These are phyloP conservation scores for Pinna nobilis DNA, from an alignment of 1,140 invertebrate genomes.

Conservation along the genomic window DNA sequence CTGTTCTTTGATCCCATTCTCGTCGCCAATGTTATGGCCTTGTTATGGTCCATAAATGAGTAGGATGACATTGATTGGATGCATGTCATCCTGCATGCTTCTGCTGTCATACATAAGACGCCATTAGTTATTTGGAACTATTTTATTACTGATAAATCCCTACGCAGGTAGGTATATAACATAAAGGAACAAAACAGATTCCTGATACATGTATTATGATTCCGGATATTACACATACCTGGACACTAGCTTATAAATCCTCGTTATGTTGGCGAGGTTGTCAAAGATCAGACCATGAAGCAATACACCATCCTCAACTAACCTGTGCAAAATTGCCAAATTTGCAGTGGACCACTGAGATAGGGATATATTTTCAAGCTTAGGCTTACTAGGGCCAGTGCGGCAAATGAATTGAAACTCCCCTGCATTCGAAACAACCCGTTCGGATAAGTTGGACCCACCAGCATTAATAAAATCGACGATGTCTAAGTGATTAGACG, in stretches of 20 bases:
- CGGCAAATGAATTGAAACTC: not conserved
- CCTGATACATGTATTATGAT: no score
- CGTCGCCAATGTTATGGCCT: no score
- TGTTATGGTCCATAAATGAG: no score
- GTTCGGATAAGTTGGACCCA: not conserved
- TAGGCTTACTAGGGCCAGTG: not conserved
- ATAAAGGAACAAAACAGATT: no score
- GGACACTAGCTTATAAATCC: constrained; percentile 8
- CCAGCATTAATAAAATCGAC: constrained; percentile 17
- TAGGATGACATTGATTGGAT: no score
- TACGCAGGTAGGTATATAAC: no score
- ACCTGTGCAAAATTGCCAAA: constrained; percentile 14
- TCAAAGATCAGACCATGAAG: not conserved
- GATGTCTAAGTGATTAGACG: constrained; percentile 4
- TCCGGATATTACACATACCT: no score
- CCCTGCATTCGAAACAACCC: not conserved
- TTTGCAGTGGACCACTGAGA: constrained; percentile 19
- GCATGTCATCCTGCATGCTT: no score
- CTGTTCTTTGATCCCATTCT: no score
- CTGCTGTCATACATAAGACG: no score
- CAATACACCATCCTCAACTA: constrained; percentile 2
- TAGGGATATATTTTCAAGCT: constrained; percentile 7
- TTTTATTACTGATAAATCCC: no score
- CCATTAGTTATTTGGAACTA: no score
- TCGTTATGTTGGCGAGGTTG: constrained; percentile 4